Conservation (phyloP, 2,888 invertebrate species). For the Epistrophella euchroma region DNA sequence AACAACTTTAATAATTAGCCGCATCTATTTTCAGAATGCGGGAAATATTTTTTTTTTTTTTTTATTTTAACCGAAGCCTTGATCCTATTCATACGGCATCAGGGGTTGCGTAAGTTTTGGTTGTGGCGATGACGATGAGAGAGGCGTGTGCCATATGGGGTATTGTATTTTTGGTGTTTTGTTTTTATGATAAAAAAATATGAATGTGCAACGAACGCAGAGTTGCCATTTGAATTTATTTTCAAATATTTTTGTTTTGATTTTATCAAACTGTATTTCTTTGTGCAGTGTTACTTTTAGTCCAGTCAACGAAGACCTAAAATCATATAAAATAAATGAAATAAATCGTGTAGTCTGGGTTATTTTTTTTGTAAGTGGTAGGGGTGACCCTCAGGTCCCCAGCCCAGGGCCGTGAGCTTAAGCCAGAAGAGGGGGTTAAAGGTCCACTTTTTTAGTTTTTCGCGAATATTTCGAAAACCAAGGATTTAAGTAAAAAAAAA, state of each 20-base stretch:
- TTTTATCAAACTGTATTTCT: no score
- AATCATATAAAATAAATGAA: no score
- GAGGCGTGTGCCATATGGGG: slow-evolving; percentile 31
- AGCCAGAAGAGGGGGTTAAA: no score
- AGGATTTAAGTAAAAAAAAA: no score
- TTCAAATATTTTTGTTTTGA: neutral
- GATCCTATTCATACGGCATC: slow-evolving; percentile 35
- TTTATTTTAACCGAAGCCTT: slow-evolving; percentile 27
- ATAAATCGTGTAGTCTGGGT: no score
- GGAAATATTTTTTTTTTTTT: slow-evolving; percentile 31
- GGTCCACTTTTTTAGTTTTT: no score
- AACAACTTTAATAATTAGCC: slow-evolving; percentile 58
- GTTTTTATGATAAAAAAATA: slow-evolving; percentile 32
- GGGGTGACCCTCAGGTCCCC: no score
- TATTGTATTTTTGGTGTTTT: slow-evolving; percentile 46
- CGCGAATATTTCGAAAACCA: no score
- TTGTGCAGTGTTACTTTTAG: no score
- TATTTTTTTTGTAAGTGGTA: no score
- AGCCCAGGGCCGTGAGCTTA: no score
- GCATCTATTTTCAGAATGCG: slow-evolving; percentile 41
- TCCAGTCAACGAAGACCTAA: no score
- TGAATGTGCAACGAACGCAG: slow-evolving; percentile 14
- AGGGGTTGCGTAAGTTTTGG: slow-evolving; percentile 39
- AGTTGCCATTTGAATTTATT: slow-evolving; percentile 1
- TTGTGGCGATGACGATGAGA: neutral